phyloP scores from a whole-genome alignment of 92 coral and sea anemone species.

The Isaurus tuberculatus region DNA sequence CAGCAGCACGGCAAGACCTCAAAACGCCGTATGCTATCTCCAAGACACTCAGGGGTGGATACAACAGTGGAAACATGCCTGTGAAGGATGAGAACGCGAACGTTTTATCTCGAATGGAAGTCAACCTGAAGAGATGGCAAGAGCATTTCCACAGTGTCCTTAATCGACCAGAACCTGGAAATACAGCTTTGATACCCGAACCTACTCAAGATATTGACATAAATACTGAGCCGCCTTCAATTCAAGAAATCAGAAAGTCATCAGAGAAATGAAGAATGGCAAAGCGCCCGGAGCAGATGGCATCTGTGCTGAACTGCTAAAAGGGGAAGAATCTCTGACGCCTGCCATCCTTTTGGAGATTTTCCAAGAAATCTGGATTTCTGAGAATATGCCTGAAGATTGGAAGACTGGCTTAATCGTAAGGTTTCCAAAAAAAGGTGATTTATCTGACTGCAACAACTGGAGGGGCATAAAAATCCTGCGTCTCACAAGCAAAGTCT shows the following conservation, averaged over 20 bases:
- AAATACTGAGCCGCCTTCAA: neutral
- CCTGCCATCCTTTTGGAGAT: neutral
- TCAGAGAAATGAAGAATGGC: neutral
- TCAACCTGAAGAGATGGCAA: too few species aligned
- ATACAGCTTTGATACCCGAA: too few species aligned
- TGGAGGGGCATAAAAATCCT: neutral
- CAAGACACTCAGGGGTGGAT: too few species aligned
- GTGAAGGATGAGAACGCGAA: neutral
- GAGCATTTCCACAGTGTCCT: neutral
- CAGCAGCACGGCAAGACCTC: conserved; percentile 22
- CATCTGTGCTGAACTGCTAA: neutral
- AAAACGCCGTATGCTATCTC: neutral
- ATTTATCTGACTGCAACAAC: conserved; percentile 4
- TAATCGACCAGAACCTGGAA: neutral
- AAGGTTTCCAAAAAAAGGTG: neutral
- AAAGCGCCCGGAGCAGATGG: neutral
- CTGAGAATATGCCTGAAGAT: conserved; percentile 24
- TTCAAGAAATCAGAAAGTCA: conserved; percentile 32
- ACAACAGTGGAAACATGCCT: neutral
- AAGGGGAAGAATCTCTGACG: neutral
- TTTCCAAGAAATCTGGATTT: conserved; percentile 15
- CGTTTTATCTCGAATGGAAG: too few species aligned
- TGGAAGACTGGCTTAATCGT: conserved; percentile 14
- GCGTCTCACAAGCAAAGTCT: neutral
- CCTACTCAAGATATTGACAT: too few species aligned